Evolutionary conservation across 2,113 vertebrate species (phyloP), one percentile per base, ranked within the genome.

Genomic region (Amphiprion percula): DNA sequence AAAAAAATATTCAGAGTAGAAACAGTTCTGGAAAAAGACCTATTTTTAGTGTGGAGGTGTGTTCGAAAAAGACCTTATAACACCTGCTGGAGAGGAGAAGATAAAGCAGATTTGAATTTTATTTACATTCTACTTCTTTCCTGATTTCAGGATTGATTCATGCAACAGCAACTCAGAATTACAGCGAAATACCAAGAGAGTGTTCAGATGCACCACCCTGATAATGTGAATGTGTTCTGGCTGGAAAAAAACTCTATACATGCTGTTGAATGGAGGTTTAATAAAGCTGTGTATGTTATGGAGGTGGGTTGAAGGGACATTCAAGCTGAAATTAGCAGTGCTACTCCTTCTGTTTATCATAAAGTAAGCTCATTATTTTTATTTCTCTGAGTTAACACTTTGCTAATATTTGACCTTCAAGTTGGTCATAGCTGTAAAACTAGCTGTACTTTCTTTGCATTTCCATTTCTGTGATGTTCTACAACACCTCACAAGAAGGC

Each of bases 271-370:
- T 74, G 67, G 50, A 28, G 44, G 68, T 70, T 76, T 73, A 87
- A 71, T 73, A 78, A 84, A 76, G 68, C 46, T 56, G 24, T 83
- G 72, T 77, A 2, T 80, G 72, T 85, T 77, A 84, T 82, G 73
- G 54, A 84, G 68, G 73, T 70, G 65, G 21, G 64, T 62, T 63
- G 16, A 56, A 82, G 58, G 69, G 72, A 59, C 14, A 49, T 16
- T 23, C 16, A 54, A 24, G 46, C 2, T 64, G 62, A 23, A 55
- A 62, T 74, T 41, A 75, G 77, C 33, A 12, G n/a, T 33, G 79
- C 69, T 80, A 68, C 69, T 26, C 21, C 21, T 21, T 21, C 21
- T 21, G 21, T 21, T 21, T 21, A 21, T 21, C 21, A 21, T 21
- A 21, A 21, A 21, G 21, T 21, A 21, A 21, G 28, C 28, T 30